A percentile compares a stretch with the other conserved stretches of the same genome.
phyloP scores from a whole-genome alignment of 2,888 invertebrate species.

The Dastarcus helophoroides region DNA sequence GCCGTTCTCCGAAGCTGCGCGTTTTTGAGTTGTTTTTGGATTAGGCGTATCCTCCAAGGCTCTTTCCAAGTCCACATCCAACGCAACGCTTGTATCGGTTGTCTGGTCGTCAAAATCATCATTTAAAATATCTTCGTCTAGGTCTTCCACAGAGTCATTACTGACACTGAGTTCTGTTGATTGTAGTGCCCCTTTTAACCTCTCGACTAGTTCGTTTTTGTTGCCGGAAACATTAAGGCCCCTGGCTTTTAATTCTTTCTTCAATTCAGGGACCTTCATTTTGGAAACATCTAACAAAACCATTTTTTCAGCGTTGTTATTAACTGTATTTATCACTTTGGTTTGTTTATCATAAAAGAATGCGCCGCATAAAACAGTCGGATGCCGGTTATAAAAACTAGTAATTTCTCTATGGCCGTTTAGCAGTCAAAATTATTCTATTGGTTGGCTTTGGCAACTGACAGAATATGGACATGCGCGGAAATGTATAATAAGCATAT shows the following conservation, averaged over 20 bases:
- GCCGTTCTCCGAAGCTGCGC: slow-evolving; percentile 20
- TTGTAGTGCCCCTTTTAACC: slow-evolving; percentile 53
- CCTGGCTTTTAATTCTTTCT: slow-evolving; percentile 67
- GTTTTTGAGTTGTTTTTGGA: slow-evolving; percentile 20
- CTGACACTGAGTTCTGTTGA: slow-evolving; percentile 26
- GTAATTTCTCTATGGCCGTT: no score
- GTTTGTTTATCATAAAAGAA: no score
- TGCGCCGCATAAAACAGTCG: no score
- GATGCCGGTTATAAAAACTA: no score
- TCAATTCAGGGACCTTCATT: slow-evolving; percentile 68
- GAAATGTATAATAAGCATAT: no score
- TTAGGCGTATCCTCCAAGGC: slow-evolving; percentile 24
- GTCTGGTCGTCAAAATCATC: slow-evolving; percentile 18
- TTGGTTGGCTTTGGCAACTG: no score
- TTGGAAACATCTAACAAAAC: slow-evolving; percentile 19
- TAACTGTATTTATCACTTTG: no score
- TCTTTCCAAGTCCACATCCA: slow-evolving; percentile 25
- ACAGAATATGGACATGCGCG: no score
- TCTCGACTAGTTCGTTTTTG: slow-evolving; percentile 68
- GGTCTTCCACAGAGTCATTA: slow-evolving; percentile 37
- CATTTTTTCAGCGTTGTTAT: no score
- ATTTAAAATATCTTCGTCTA: slow-evolving; percentile 46
- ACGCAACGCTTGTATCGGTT: slow-evolving; percentile 6
- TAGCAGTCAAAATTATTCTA: no score
- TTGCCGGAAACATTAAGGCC: slow-evolving; percentile 65